phyloP scores from a whole-genome alignment of 2,113 vertebrate species.

The Hydrochoerus hydrochaeris region DNA sequence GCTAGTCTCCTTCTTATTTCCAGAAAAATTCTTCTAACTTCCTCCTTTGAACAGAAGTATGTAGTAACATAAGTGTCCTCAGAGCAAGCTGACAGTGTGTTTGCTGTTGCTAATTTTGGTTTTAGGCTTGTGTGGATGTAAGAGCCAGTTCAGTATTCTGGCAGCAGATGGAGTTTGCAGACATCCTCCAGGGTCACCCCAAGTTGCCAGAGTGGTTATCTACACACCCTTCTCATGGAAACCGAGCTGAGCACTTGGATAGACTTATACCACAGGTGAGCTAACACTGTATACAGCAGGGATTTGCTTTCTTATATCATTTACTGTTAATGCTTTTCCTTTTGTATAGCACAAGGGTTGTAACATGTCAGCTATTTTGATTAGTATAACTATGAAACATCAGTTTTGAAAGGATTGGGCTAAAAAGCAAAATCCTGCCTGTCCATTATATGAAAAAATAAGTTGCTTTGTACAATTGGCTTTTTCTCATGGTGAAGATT shows the following conservation, averaged over 20 bases:
- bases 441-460: background rate
- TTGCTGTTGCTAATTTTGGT: conserved; percentile 62
- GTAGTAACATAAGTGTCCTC: background rate
- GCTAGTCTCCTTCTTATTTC: background rate
- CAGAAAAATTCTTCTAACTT: background rate
- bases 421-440: conserved; percentile 38
- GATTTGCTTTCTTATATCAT: background rate
- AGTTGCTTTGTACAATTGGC: background rate
- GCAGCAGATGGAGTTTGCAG: conserved; percentile 94
- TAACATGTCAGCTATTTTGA: background rate
- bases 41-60: background rate
- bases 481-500: background rate
- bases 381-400: background rate
- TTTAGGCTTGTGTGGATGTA: conserved; percentile 95
- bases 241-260: conserved; percentile 90
- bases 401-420: conserved; percentile 21
- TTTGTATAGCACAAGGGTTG: conserved; percentile 2
- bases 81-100: background rate
- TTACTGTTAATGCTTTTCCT: conserved; percentile 43
- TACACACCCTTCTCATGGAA: conserved; percentile 96
- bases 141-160: conserved; percentile 95
- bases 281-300: background rate
- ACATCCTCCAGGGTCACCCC: conserved; percentile 85
- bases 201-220: conserved; percentile 95
- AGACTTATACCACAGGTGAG: conserved; percentile 94